Percentiles rank a stretch among this genome's conserved stretches.
Conservation (phyloP, 2,113 vertebrate species). For the human region DNA sequence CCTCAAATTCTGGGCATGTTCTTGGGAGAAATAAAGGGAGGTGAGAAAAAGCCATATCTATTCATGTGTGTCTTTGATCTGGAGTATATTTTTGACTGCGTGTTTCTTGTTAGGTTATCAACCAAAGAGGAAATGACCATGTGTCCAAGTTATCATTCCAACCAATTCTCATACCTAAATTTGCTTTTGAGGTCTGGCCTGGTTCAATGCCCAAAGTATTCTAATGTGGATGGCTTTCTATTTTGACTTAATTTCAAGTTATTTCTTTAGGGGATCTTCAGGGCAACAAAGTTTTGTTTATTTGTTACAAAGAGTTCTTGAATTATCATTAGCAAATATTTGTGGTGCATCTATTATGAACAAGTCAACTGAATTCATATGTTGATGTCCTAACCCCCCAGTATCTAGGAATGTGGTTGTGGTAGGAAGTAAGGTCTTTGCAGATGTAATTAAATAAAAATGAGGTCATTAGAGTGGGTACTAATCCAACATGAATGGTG, state of each 20-base stretch:
- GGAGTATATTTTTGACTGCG: background rate
- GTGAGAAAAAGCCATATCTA: background rate
- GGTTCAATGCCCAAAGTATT: background rate
- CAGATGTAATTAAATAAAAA: background rate
- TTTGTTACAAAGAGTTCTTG: background rate
- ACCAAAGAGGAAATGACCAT: background rate
- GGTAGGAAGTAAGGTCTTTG: background rate
- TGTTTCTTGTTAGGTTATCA: conserved; percentile 14
- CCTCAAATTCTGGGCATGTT: background rate
- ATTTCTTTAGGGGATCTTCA: background rate
- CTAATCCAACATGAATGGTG: background rate
- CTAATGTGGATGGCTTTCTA: background rate
- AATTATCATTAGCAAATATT: background rate
- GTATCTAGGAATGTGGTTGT: background rate
- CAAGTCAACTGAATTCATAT: background rate
- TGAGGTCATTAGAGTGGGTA: background rate
- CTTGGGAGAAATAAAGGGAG: background rate
- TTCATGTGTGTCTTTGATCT: background rate
- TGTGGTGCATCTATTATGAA: background rate
- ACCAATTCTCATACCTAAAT: background rate
- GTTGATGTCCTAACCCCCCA: background rate
- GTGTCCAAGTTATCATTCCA: background rate
- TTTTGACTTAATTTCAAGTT: background rate
- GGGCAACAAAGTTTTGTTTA: background rate
- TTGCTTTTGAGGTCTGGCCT: conserved; percentile 29